Evolutionary conservation across 2,797 vertebrate species (phyloP).

Genomic region (Novumbra hubbsi): DNA sequence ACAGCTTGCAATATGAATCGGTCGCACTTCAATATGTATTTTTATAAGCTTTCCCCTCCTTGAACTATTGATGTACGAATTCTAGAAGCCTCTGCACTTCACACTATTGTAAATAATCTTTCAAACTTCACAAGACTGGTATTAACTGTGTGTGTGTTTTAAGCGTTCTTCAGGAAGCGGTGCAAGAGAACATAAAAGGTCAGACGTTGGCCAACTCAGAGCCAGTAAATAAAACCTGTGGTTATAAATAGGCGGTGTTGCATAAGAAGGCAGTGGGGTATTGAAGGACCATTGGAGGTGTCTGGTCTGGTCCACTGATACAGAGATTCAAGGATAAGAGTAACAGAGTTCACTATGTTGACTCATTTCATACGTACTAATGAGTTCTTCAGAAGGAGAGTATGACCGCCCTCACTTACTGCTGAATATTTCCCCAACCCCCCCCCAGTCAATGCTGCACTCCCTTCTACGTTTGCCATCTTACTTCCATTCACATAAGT

Average conservation of each 20-base stretch:
- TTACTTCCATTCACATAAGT: too few species aligned
- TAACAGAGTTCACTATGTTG: not conserved
- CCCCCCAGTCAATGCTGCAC: too few species aligned
- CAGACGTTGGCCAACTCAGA: constrained; percentile 21
- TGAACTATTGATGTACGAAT: not conserved
- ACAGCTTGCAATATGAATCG: not conserved
- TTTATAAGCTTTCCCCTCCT: not conserved
- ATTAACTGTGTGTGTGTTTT: constrained; percentile 5
- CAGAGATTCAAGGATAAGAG: not conserved
- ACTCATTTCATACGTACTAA: not conserved
- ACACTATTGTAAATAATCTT: not conserved
- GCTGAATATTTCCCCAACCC: too few species aligned
- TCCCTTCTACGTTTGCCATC: too few species aligned
- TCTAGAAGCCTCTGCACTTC: not conserved
- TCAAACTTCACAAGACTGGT: not conserved
- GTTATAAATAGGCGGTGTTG: constrained; percentile 43
- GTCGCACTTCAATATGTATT: not conserved
- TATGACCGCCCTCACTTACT: not conserved
- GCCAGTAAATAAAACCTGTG: constrained; percentile 26
- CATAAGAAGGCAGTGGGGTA: constrained; percentile 16
- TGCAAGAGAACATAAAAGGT: constrained; percentile 30
- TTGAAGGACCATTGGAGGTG: constrained; percentile 2
- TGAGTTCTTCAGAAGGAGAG: not conserved
- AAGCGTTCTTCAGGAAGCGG: not conserved
- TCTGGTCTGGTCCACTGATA: constrained; percentile 1